Evolutionary conservation across 2,797 vertebrate genomes (phyloP).

Genomic region (Sylvia borin): DNA sequence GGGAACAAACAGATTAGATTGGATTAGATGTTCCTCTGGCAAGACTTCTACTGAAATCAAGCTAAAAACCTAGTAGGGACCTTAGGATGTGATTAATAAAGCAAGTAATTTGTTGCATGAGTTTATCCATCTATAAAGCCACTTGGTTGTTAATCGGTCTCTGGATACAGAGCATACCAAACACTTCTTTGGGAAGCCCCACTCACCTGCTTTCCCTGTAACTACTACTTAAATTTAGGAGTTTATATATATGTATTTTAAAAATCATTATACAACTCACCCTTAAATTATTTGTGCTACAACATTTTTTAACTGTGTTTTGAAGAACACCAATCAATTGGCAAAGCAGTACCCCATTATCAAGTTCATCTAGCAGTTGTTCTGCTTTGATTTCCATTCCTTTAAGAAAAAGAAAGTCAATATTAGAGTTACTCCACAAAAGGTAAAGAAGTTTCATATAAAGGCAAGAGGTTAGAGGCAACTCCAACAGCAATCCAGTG

Average conservation of each 20-base stretch:
- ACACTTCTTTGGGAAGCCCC: background rate
- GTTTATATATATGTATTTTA: background rate
- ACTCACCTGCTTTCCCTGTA: background rate
- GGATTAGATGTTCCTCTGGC: background rate
- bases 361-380: conserved; percentile 90
- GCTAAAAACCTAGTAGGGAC: background rate
- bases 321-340: conserved; percentile 87
- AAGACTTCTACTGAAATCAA: background rate
- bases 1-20: background rate
- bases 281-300: conserved; percentile 77
- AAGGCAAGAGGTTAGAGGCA: background rate
- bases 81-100: background rate
- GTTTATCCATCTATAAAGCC: background rate
- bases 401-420: conserved; percentile 51
- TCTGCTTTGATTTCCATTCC: conserved; percentile 86
- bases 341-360: conserved; percentile 93
- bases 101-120: background rate
- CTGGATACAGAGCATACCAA: background rate
- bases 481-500: background rate
- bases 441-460: background rate
- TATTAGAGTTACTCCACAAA: background rate
- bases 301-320: conserved; percentile 81
- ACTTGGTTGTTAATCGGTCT: background rate
- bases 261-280: conserved; percentile 74
- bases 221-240: background rate